A percentile compares a stretch with the other conserved stretches of the same genome.
phyloP scores from a whole-genome alignment of 2,113 vertebrate species.

The Ramphastos sulfuratus region DNA sequence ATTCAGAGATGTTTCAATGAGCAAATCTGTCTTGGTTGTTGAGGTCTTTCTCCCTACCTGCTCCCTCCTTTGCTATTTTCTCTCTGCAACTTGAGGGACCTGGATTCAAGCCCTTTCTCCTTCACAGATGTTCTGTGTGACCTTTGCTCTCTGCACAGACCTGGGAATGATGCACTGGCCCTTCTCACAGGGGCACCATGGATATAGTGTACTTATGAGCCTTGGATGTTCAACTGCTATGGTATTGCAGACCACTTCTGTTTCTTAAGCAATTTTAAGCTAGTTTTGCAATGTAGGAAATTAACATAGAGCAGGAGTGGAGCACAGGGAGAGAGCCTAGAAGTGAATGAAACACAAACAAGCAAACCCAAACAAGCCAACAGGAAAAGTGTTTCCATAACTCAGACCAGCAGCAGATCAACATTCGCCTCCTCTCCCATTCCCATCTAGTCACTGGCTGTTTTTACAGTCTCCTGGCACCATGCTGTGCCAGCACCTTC shows the following conservation, averaged over 20 bases:
- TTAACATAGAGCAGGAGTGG: neutral
- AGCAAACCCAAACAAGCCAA: neutral
- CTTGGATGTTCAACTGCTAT: neutral
- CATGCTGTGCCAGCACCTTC: neutral
- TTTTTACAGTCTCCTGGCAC: neutral
- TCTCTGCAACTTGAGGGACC: neutral
- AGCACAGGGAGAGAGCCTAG: neutral
- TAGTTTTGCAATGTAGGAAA: neutral
- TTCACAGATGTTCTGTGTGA: neutral
- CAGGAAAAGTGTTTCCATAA: neutral
- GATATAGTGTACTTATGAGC: neutral
- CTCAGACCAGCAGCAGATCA: neutral
- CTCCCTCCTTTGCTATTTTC: neutral
- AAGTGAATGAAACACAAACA: neutral
- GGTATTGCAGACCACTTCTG: neutral
- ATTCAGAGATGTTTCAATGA: neutral
- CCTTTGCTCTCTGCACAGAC: neutral
- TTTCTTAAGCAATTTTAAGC: neutral
- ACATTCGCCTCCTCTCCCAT: neutral
- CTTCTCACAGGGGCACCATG: neutral
- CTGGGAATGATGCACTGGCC: neutral
- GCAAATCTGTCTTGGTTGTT: neutral
- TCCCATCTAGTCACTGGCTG: neutral
- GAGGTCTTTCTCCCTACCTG: neutral
- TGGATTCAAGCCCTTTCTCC: neutral